Conservation (phyloP, 2,113 vertebrate genomes). For the Apeltes quadracus region DNA sequence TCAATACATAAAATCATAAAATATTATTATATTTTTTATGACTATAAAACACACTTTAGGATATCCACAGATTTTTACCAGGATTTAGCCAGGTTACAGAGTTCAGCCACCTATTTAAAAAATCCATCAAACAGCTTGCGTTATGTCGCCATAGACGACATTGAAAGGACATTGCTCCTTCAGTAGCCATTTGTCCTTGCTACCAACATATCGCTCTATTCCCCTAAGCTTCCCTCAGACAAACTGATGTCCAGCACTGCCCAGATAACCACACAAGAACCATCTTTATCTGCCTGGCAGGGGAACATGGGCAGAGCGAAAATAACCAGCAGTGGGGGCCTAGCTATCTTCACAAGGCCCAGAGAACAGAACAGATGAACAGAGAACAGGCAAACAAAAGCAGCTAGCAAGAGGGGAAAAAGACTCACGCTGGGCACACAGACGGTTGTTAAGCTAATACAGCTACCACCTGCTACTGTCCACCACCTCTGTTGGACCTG, state of each 20-base stretch:
- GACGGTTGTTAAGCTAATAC: conserved; percentile 65
- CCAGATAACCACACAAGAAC: conserved; percentile 69
- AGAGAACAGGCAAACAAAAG: conserved; percentile 47
- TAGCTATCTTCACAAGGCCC: conserved; percentile 64
- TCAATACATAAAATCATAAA: not conserved
- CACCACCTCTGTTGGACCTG: conserved; percentile 60
- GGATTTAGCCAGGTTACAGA: not conserved
- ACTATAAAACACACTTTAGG: not conserved
- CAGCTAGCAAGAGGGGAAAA: conserved; percentile 13
- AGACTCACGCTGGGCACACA: conserved; percentile 58
- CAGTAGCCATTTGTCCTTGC: conserved; percentile 52
- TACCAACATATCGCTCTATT: conserved; percentile 45
- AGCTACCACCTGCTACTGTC: conserved; percentile 68
- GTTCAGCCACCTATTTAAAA: conserved; percentile 34
- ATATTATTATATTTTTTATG: not conserved
- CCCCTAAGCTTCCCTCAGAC: conserved; percentile 56
- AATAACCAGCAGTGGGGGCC: conserved; percentile 63
- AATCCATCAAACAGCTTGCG: conserved; percentile 7
- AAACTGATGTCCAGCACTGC: conserved; percentile 49
- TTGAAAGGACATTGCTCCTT: conserved; percentile 51
- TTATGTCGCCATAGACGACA: conserved; percentile 50
- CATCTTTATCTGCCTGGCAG: conserved; percentile 72
- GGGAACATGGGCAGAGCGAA: conserved; percentile 53
- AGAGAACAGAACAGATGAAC: conserved; percentile 61
- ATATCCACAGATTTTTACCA: conserved; percentile 2